Evolutionary conservation across 2,888 invertebrate species (phyloP).

Genomic region (Argynnis bischoffii): DNA sequence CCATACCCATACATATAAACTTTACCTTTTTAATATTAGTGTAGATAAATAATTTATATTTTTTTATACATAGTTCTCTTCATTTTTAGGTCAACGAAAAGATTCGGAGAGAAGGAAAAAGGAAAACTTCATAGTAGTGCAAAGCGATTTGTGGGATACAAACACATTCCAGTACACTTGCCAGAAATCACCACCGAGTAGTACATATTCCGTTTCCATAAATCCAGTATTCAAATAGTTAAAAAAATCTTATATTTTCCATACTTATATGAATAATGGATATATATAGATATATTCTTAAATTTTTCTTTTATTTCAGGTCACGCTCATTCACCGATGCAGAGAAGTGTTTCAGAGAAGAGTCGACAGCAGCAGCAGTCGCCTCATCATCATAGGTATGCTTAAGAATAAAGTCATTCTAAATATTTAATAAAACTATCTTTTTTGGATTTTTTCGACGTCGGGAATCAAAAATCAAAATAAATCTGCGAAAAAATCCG

Average conservation of each 20-base stretch:
- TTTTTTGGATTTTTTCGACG: no score
- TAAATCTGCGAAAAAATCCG: no score
- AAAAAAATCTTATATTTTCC: no score
- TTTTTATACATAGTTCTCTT: no score
- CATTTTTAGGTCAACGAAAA: constrained; percentile 67
- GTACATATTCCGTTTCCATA: constrained; percentile 2
- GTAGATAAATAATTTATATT: no score
- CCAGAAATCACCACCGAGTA: constrained; percentile 69
- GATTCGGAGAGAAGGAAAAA: constrained; percentile 79
- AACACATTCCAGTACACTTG: constrained; percentile 83
- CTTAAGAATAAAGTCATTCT: no score
- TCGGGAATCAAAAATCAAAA: no score
- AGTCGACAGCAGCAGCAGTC: constrained; percentile 78
- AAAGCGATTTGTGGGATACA: constrained; percentile 86
- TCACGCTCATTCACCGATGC: constrained; percentile 81
- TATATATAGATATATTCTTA: not conserved
- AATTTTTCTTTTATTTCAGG: constrained; percentile 40
- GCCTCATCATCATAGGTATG: constrained; percentile 71
- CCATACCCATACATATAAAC: not conserved
- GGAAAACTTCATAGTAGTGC: constrained; percentile 84
- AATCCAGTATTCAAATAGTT: no score
- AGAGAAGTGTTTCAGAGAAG: constrained; percentile 85
- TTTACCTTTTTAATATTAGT: not conserved
- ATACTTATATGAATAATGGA: not conserved
- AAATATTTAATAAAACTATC: no score